Conservation (phyloP, 2,113 vertebrate genomes). For the Clarias batrachus region DNA sequence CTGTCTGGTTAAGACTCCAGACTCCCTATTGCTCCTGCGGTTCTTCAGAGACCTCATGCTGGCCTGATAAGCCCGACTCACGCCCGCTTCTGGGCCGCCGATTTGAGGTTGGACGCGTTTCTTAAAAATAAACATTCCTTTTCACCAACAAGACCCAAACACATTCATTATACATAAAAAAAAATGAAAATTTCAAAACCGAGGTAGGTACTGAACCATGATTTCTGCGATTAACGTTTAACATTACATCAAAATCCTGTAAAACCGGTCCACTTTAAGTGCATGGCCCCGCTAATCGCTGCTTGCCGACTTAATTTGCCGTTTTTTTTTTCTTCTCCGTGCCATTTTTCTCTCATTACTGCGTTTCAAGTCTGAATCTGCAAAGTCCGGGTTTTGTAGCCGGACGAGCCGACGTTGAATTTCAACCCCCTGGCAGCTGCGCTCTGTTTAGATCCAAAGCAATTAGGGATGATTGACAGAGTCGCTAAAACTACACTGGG, state of each 20-base stretch:
- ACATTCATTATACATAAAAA: not conserved
- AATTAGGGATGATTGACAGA: not conserved
- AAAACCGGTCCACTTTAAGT: not conserved
- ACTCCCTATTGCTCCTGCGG: constrained; percentile 24
- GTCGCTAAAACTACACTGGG: not conserved
- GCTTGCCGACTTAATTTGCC: not conserved
- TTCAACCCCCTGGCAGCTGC: constrained; percentile 27
- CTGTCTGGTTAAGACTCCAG: constrained; percentile 18
- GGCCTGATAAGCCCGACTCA: constrained; percentile 25
- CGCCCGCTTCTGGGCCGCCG: not conserved
- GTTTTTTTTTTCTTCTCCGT: not conserved
- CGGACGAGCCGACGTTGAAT: constrained; percentile 11
- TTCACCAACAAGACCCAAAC: not conserved
- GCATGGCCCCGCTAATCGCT: not conserved
- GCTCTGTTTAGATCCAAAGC: not conserved
- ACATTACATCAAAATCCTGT: not conserved
- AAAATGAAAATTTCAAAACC: too few species aligned
- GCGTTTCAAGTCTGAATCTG: not conserved
- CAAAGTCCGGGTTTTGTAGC: not conserved
- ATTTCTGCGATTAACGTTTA: not conserved
- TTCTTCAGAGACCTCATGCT: not conserved
- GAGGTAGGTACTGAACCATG: too few species aligned
- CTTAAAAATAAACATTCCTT: not conserved
- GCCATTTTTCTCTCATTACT: not conserved
- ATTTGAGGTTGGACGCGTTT: not conserved